Percentiles rank a stretch among this genome's conserved stretches.
phyloP scores from a whole-genome alignment of 2,797 vertebrate genomes.

The Tolypeutes matacus region DNA sequence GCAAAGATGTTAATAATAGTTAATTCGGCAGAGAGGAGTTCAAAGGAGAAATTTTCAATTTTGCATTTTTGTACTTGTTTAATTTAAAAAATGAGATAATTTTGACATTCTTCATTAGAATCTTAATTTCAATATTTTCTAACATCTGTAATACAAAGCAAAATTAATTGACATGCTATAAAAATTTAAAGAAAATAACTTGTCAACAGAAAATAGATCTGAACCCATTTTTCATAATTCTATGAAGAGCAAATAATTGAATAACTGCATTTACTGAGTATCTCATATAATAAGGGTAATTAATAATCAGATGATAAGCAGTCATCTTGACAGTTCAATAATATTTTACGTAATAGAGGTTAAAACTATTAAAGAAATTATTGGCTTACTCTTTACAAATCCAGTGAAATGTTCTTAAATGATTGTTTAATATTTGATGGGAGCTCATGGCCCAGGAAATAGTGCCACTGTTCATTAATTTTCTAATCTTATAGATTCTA shows the following conservation, averaged over 20 bases:
- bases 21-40: neutral
- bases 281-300: neutral
- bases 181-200: neutral
- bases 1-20: neutral
- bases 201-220: neutral
- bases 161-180: conserved; percentile 4
- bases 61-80: neutral
- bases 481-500: neutral
- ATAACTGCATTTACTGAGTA: neutral
- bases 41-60: neutral
- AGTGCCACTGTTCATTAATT: neutral
- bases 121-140: conserved; percentile 19
- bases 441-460: neutral
- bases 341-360: neutral
- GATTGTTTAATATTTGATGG: neutral
- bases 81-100: neutral
- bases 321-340: neutral
- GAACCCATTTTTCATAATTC: neutral
- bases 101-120: conserved; percentile 33
- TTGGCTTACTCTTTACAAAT: neutral
- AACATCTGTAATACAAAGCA: neutral
- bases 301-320: neutral
- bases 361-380: conserved; percentile 25
- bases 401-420: neutral
- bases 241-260: neutral